Conservation (phyloP, 92 coral and sea anemone genomes). For the Epizoanthus illoricatus region DNA sequence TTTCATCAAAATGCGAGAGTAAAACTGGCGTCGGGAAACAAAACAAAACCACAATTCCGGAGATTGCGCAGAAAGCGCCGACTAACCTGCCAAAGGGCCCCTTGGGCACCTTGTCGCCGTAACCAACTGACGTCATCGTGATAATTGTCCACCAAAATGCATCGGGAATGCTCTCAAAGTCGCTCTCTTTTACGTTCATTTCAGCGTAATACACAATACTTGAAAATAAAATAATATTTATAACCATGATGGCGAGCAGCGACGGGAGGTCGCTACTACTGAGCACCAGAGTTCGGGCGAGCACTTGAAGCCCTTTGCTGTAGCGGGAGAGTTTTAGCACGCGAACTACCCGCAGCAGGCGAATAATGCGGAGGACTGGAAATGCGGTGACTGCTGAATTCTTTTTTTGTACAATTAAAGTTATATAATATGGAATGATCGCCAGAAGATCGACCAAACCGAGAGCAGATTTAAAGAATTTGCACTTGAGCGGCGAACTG, state of each 20-base stretch:
- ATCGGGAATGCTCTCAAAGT: conserved; percentile 91
- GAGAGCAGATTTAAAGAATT: conserved; percentile 71
- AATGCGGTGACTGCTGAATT: conserved; percentile 54
- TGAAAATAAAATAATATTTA: conserved; percentile 80
- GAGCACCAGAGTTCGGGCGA: conserved; percentile 74
- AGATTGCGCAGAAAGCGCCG: conserved; percentile 84
- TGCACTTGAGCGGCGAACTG: conserved; percentile 63
- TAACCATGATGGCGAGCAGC: conserved; percentile 67
- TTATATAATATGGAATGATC: conserved; percentile 77
- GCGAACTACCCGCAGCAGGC: conserved; percentile 74
- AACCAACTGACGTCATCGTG: conserved; percentile 97
- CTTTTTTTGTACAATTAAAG: conserved; percentile 49
- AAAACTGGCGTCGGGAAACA: conserved; percentile 93
- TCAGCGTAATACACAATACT: conserved; percentile 86
- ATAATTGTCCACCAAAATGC: conserved; percentile 94
- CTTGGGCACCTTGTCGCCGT: conserved; percentile 96
- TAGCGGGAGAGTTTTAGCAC: conserved; percentile 86
- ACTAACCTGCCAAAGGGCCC: conserved; percentile 79
- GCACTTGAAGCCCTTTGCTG: conserved; percentile 78
- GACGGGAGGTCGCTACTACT: conserved; percentile 91
- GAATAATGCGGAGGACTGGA: conserved; percentile 72
- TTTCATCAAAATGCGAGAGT: conserved; percentile 85
- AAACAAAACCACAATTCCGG: conserved; percentile 82
- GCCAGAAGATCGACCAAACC: conserved; percentile 85
- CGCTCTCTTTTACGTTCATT: conserved; percentile 59